A percentile compares a stretch with the other conserved stretches of the same genome.
These are phyloP conservation scores for Cosmia trapezina DNA, from an alignment of 2,888 invertebrate genomes.

Conservation along the genomic window DNA sequence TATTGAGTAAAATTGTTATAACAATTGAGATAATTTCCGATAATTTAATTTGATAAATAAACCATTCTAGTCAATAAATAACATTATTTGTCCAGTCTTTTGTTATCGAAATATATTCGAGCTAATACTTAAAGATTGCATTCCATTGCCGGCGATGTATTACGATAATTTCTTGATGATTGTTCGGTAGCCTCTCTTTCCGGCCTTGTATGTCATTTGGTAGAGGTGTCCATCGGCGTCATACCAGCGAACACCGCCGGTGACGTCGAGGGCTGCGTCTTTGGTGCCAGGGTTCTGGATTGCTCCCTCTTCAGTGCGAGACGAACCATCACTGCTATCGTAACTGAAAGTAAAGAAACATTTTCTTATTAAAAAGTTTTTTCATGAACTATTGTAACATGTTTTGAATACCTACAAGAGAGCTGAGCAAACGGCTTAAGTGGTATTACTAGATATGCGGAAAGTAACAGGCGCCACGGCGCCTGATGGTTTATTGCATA, in stretches of 20 bases:
- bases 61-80: slow-evolving; percentile 56
- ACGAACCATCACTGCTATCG: slow-evolving; percentile 88
- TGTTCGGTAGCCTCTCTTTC: slow-evolving; percentile 87
- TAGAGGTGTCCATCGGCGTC: slow-evolving; percentile 86
- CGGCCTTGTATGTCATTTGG: slow-evolving; percentile 89
- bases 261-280: slow-evolving; percentile 82
- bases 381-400: neutral
- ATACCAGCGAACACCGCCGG: slow-evolving; percentile 87
- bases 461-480: slow-evolving; percentile 33
- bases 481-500: neutral
- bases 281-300: slow-evolving; percentile 82
- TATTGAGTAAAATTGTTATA: neutral
- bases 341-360: slow-evolving; percentile 77
- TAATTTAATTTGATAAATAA: slow-evolving; percentile 33
- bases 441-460: neutral
- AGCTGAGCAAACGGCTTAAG: neutral
- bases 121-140: slow-evolving; percentile 56
- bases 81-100: slow-evolving; percentile 71
- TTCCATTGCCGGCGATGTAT: slow-evolving; percentile 40
- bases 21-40: slow-evolving; percentile 8
- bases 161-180: slow-evolving; percentile 83
- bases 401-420: neutral
- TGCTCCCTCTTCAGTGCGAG: slow-evolving; percentile 87
- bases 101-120: slow-evolving; percentile 61
- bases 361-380: too few species aligned